Evolutionary conservation across 2,888 invertebrate species (phyloP).

Genomic region (Phortica okadai): DNA sequence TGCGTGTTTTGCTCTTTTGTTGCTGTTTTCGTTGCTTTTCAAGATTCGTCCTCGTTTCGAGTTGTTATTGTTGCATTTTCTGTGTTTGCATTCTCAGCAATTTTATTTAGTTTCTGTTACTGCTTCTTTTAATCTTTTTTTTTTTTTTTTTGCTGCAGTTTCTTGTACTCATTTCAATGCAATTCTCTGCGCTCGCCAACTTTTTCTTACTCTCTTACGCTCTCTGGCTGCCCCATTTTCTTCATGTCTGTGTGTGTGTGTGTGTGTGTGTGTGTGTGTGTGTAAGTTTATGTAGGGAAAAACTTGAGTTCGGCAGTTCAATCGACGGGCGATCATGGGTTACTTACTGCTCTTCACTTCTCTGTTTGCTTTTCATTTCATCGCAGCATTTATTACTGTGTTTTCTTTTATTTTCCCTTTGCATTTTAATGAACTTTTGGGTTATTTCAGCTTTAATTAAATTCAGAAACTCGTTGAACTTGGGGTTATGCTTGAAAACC

Average conservation of each 20-base stretch:
- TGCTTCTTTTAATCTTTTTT: constrained; percentile 5
- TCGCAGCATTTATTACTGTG: background rate
- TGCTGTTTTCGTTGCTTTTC: constrained; percentile 41
- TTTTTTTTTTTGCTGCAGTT: background rate
- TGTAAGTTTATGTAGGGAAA: constrained; percentile 26
- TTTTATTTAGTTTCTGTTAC: constrained; percentile 10
- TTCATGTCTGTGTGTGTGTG: background rate
- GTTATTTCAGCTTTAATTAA: constrained; percentile 28
- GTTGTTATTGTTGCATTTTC: constrained; percentile 45
- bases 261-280: constrained; percentile 2
- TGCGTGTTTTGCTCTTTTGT: constrained; percentile 43
- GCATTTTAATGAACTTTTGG: constrained; percentile 25
- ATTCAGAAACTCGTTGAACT: constrained; percentile 29
- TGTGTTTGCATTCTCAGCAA: constrained; percentile 34
- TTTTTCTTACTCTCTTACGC: constrained; percentile 29
- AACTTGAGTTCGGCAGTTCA: background rate
- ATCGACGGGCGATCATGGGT: background rate
- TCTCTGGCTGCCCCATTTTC: constrained; percentile 22
- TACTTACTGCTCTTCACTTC: background rate
- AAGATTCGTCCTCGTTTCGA: constrained; percentile 68
- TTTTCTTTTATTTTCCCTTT: constrained; percentile 9
- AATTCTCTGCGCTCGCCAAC: constrained; percentile 18
- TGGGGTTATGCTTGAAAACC: constrained; percentile 19
- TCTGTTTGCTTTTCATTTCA: constrained; percentile 7
- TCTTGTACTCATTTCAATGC: constrained; percentile 12